phyloP scores from a whole-genome alignment of 1,140 invertebrate species.

The Panonychus citri region DNA sequence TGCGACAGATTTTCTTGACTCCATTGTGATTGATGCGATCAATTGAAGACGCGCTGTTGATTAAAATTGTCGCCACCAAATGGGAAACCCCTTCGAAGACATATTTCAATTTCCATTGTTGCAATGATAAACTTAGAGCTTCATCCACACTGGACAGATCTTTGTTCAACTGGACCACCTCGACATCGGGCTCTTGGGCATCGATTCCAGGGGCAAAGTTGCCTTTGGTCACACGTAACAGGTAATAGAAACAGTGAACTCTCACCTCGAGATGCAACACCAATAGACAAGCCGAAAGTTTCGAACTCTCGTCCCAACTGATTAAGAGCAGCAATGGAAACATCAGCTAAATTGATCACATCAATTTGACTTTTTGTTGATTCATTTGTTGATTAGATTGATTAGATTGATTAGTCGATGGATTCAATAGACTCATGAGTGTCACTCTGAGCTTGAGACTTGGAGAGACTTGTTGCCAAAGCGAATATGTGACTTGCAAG shows the following conservation, averaged over 20 bases:
- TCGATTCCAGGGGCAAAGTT: conserved; percentile 21
- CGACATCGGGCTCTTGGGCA: conserved; percentile 49
- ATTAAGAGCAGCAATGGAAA: conserved; percentile 17
- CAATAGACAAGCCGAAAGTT: conserved; percentile 61
- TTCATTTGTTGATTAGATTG: background rate
- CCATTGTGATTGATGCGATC: conserved; percentile 52
- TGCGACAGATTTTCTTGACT: conserved; percentile 56
- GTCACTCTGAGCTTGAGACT: background rate
- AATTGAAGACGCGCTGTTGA: conserved; percentile 52
- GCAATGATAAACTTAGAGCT: conserved; percentile 42
- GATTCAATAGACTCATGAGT: background rate
- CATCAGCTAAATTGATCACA: background rate
- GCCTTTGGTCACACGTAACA: conserved; percentile 34
- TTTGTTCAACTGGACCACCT: conserved; percentile 52
- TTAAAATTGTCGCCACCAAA: conserved; percentile 57
- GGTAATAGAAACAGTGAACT: conserved; percentile 81
- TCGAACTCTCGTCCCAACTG: conserved; percentile 54
- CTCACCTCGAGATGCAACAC: conserved; percentile 73
- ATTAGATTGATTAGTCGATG: background rate
- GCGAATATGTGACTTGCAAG: conserved; percentile 30
- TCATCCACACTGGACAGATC: conserved; percentile 55
- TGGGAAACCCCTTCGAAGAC: conserved; percentile 80
- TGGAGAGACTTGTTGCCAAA: conserved; percentile 20
- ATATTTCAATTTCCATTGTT: conserved; percentile 63
- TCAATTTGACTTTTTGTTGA: background rate